phyloP scores from a whole-genome alignment of 2,888 invertebrate genomes.

The Drosophila vallismaia region DNA sequence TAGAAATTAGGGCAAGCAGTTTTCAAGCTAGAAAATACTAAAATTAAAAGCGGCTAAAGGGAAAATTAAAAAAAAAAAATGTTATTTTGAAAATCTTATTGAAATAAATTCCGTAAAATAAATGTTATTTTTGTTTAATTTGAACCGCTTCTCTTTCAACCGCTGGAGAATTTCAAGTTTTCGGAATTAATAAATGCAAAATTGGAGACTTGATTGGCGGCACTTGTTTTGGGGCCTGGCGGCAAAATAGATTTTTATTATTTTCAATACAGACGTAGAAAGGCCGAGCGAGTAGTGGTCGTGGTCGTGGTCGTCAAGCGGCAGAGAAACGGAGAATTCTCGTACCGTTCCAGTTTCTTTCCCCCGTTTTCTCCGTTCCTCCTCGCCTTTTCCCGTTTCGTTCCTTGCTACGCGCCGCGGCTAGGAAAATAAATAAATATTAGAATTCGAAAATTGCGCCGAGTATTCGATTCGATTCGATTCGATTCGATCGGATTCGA shows the following conservation, averaged over 20 bases:
- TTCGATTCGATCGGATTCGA: no score
- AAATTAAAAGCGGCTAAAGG: not conserved
- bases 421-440: conserved; percentile 43
- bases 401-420: conserved; percentile 35
- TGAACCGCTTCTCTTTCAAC: not conserved
- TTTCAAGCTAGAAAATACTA: not conserved
- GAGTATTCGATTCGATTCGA: not conserved
- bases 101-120: no score
- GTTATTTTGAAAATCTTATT: not conserved
- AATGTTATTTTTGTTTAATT: not conserved
- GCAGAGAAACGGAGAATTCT: conserved; percentile 24
- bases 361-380: conserved; percentile 5
- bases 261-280: conserved; percentile 29
- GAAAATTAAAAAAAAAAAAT: not conserved
- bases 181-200: not conserved
- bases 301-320: conserved; percentile 31
- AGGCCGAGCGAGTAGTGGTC: conserved; percentile 25
- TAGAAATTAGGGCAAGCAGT: not conserved
- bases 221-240: conserved; percentile 33
- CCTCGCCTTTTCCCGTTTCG: not conserved
- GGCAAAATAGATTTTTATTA: conserved; percentile 38
- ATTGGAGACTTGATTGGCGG: not conserved
- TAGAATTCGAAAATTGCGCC: not conserved
- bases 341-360: conserved; percentile 29
- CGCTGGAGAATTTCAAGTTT: no score